Evolutionary conservation across 2,797 vertebrate species (phyloP), one percentile per base, ranked within the genome.

Genomic region (Sciurus vulgaris): DNA sequence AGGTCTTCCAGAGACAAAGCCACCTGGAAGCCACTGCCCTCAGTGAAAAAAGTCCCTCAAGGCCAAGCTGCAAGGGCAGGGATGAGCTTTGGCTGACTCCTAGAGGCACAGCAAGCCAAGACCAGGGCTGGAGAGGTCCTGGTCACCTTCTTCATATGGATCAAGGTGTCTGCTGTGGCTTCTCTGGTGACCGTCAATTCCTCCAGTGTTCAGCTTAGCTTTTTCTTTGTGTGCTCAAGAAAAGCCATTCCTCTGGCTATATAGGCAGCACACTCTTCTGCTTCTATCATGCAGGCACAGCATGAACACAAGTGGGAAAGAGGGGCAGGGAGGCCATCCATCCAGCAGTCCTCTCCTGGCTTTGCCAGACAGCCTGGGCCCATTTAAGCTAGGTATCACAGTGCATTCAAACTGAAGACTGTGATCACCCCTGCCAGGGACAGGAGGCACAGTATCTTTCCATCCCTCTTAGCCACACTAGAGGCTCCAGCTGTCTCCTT

Each of bases 231-330:
- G 11, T 76, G 20, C 33, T 38, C 5, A 20, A 83, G 81, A 67
- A 79, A 90, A 94, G n/a, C 56, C 83, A 72, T 91, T 89, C 35
- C 18, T 56, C 54, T 86, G 77, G 35, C 2, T 8, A 54, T 22
- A 15, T 3, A 87, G 33, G 22, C 38, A 74, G 3, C 22, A 24
- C 2, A 11, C 82, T 79, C 47, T 38, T 5, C 26, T 11, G 22
- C 20, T 85, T 81, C 41, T 2, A 22, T n/a, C n/a, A 61, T 11
- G 24, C 24, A n/a, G 28, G 14, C 15, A 67, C 30, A 67, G 35
- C 1, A 6, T 2, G 54, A 13, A n/a, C 13, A 2, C 28, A 59
- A 35, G 7, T 1, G 9, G 61, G 4, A 5, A 54, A 56, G 59
- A 41, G 17, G 38, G 38, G 2, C 12, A 65, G 33, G n/a, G 41